A percentile compares a stretch with the other conserved stretches of the same genome.
Conservation (phyloP, 2,113 vertebrate species). For the Serilophus lunatus region DNA sequence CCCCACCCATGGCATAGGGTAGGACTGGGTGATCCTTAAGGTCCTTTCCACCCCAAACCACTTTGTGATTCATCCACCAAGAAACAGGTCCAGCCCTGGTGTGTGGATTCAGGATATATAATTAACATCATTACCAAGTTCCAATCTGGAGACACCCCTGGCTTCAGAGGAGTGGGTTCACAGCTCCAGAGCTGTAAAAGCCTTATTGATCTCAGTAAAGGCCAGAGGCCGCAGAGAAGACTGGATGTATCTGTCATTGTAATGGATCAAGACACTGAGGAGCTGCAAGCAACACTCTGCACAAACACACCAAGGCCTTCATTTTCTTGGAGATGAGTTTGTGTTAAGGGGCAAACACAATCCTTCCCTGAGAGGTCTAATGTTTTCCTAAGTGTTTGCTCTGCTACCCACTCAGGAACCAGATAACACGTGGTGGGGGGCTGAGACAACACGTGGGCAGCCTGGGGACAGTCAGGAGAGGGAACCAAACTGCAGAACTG, state of each 20-base stretch:
- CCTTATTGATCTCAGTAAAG: not conserved
- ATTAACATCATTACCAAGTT: not conserved
- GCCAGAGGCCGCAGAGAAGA: not conserved
- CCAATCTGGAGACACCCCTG: not conserved
- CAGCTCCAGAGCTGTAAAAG: not conserved
- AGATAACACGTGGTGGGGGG: not conserved
- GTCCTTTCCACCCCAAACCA: not conserved
- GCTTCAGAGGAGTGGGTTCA: not conserved
- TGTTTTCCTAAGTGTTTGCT: not conserved
- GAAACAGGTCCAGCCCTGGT: not conserved
- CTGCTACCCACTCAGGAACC: not conserved
- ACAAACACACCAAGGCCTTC: not conserved
- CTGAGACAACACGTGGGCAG: not conserved
- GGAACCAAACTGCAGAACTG: not conserved
- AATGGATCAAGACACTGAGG: not conserved
- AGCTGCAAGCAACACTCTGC: not conserved
- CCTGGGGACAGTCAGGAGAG: not conserved
- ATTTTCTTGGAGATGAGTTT: not conserved
- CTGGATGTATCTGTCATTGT: not conserved
- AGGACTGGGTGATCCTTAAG: not conserved
- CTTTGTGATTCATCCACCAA: not conserved
- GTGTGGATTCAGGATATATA: not conserved
- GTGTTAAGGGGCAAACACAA: not conserved
- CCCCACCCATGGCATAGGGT: not conserved
- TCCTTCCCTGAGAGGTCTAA: not conserved